A percentile compares a stretch with the other conserved stretches of the same genome.
phyloP scores from a whole-genome alignment of 2,797 vertebrate genomes.

The Danio albolineatus region DNA sequence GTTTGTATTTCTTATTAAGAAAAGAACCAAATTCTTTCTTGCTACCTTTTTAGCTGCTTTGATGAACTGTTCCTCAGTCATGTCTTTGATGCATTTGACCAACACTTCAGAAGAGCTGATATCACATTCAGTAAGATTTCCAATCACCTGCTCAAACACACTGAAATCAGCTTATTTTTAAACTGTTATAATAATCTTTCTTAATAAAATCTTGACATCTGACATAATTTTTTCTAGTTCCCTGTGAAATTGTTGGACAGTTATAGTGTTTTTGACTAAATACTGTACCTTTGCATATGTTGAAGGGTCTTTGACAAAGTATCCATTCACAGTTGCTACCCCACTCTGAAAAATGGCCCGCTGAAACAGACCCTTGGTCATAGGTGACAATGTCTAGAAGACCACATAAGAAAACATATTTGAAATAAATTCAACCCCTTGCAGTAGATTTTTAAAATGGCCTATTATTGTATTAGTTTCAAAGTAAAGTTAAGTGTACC shows the following conservation, averaged over 20 bases:
- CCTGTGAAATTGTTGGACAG: neutral
- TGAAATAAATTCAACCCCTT: neutral
- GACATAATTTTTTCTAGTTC: no score
- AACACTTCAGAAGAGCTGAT: slow-evolving; percentile 67
- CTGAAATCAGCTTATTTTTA: neutral
- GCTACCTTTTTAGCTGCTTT: slow-evolving; percentile 69
- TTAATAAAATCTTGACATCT: neutral
- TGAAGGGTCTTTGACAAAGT: slow-evolving; percentile 61
- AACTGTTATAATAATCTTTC: neutral
- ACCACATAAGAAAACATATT: slow-evolving; percentile 29
- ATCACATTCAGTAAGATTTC: slow-evolving; percentile 72
- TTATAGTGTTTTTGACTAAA: neutral
- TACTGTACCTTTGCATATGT: slow-evolving; percentile 73
- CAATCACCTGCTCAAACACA: slow-evolving; percentile 66
- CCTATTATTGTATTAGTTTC: neutral
- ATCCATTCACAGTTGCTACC: slow-evolving; percentile 71
- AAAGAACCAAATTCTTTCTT: neutral
- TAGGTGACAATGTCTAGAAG: slow-evolving; percentile 82
- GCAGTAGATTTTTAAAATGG: neutral
- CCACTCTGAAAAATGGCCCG: slow-evolving; percentile 88
- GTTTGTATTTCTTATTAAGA: neutral
- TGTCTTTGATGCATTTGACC: slow-evolving; percentile 71
- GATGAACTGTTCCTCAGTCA: slow-evolving; percentile 68
- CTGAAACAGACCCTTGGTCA: slow-evolving; percentile 84
- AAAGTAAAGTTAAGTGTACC: neutral